These are phyloP conservation scores for Heteronetta atricapilla DNA, from an alignment of 2,113 vertebrate species.

Conservation along the genomic window DNA sequence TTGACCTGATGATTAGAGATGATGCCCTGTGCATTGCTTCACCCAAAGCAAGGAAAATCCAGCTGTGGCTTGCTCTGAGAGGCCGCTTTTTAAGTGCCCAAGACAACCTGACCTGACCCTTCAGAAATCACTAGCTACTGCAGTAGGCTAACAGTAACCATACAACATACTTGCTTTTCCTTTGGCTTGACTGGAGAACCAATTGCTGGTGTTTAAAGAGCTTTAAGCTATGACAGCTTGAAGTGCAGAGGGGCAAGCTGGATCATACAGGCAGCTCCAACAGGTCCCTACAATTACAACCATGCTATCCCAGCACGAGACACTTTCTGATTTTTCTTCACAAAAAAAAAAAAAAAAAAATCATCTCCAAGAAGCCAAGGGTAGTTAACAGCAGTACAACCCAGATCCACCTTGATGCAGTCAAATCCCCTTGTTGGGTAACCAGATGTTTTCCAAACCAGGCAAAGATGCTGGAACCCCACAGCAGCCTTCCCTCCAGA, in stretches of 20 bases:
- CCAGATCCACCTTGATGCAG: background rate
- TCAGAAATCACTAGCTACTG: background rate
- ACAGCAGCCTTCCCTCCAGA: background rate
- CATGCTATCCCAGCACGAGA: background rate
- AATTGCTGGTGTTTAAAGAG: background rate
- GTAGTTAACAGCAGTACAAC: background rate
- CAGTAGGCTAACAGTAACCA: background rate
- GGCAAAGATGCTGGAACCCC: background rate
- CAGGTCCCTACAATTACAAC: background rate
- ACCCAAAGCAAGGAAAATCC: background rate
- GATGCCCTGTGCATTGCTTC: background rate
- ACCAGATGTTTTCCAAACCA: background rate
- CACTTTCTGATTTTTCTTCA: background rate
- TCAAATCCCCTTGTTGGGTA: background rate
- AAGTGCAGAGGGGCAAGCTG: background rate
- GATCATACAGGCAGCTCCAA: background rate
- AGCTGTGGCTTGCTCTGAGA: background rate
- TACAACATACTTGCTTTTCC: background rate
- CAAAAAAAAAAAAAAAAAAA: background rate
- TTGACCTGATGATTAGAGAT: constrained; percentile 8
- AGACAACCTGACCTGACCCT: background rate
- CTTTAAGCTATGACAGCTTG: background rate
- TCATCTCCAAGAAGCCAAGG: background rate
- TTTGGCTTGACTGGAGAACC: background rate
- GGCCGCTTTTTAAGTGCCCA: background rate